Conservation (phyloP, 1,140 invertebrate genomes). For the Psix sp. region DNA sequence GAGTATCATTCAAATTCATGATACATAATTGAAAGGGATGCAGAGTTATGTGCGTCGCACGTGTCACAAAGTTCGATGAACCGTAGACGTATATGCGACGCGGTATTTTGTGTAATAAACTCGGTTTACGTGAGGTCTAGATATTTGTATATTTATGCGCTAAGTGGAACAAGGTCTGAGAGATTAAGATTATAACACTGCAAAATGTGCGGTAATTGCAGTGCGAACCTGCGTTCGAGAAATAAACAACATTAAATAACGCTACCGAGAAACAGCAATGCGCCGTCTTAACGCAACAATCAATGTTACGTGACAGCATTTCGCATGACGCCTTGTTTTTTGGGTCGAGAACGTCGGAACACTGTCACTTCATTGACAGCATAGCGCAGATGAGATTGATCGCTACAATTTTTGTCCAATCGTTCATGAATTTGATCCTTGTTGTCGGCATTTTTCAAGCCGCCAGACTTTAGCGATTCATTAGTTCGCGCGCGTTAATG, state of each 20-base stretch:
- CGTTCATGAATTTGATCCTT: not conserved
- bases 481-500: no score
- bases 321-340: slow-evolving; percentile 25
- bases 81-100: no score
- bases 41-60: no score
- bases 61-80: no score
- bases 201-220: slow-evolving; percentile 38
- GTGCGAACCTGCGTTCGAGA: slow-evolving; percentile 27
- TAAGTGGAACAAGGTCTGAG: slow-evolving; percentile 48
- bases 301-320: slow-evolving; percentile 38
- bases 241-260: slow-evolving; percentile 43
- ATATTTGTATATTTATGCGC: slow-evolving; percentile 27
- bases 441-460: not conserved
- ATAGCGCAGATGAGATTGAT: slow-evolving; percentile 6
- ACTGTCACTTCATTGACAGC: no score
- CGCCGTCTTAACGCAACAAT: slow-evolving; percentile 29
- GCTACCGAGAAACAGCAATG: slow-evolving; percentile 24
- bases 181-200: slow-evolving; percentile 42
- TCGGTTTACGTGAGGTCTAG: no score
- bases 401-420: slow-evolving; percentile 8
- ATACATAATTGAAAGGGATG: no score
- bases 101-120: no score
- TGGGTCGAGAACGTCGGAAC: no score
- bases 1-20: no score
- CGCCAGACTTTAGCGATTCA: no score